Evolutionary conservation across 2,797 vertebrate species (phyloP).

Genomic region (Esox lucius): DNA sequence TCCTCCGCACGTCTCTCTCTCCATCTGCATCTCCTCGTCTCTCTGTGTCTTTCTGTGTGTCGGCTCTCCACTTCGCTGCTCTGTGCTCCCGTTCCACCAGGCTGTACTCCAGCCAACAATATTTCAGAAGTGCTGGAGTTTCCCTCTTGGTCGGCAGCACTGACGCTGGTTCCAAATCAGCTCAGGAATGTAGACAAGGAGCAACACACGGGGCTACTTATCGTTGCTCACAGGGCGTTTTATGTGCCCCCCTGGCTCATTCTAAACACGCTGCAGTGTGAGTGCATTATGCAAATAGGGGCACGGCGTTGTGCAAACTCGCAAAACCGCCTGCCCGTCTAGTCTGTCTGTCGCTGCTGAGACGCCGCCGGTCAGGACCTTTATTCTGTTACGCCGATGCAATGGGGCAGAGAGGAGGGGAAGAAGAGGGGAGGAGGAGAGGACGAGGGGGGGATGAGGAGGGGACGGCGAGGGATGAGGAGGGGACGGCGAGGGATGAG

Average conservation of each 20-base stretch:
- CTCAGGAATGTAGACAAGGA: neutral
- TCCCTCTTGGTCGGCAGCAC: conserved; percentile 10
- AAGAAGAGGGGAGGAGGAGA: too few species aligned
- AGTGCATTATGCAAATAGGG: neutral
- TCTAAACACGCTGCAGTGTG: neutral
- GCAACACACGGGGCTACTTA: neutral
- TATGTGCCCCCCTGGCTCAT: neutral
- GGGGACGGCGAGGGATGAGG: too few species aligned
- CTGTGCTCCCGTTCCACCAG: conserved; percentile 60
- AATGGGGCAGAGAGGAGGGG: too few species aligned
- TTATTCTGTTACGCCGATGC: too few species aligned
- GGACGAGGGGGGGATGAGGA: too few species aligned
- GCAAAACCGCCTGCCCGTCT: neutral
- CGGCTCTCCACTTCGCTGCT: conserved; percentile 69
- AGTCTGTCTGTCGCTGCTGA: neutral
- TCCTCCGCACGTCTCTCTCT: too few species aligned
- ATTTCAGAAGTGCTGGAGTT: conserved; percentile 76
- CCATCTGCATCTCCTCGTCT: too few species aligned
- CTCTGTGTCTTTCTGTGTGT: conserved; percentile 63
- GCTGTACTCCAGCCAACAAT: conserved; percentile 73
- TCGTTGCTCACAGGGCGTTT: neutral
- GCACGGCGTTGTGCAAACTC: neutral
- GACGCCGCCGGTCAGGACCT: too few species aligned
- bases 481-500: too few species aligned
- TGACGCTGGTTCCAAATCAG: neutral